These are phyloP conservation scores for Drosophila borealis DNA, from an alignment of 2,888 invertebrate species.

Conservation along the genomic window DNA sequence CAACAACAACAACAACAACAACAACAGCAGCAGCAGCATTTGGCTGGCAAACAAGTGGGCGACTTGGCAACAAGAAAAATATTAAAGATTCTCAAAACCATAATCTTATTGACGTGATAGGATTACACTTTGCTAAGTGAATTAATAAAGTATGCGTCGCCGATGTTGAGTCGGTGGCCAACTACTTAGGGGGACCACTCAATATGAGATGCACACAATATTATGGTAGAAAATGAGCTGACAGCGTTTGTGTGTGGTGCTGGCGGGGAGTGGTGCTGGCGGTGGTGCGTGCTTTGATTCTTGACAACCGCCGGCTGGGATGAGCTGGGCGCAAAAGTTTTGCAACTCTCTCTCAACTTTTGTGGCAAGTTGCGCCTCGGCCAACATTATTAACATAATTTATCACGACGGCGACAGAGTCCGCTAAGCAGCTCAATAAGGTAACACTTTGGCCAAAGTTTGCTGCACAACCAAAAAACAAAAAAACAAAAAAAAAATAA, in stretches of 20 bases:
- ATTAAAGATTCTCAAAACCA: constrained; percentile 81
- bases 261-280: constrained; percentile 1
- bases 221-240: constrained; percentile 64
- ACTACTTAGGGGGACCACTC: constrained; percentile 78
- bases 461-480: constrained; percentile 7
- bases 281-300: constrained; percentile 67
- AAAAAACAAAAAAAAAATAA: neutral
- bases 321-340: constrained; percentile 63
- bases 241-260: constrained; percentile 4
- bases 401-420: constrained; percentile 72
- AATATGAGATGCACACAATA: constrained; percentile 76
- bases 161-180: constrained; percentile 51
- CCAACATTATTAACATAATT: constrained; percentile 79
- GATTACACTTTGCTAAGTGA: constrained; percentile 82
- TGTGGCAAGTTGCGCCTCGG: constrained; percentile 53
- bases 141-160: constrained; percentile 76
- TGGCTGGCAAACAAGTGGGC: constrained; percentile 5
- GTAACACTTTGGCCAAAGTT: constrained; percentile 73
- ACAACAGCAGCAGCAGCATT: neutral
- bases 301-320: constrained; percentile 63
- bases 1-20: constrained; percentile 14
- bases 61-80: constrained; percentile 59
- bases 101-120: constrained; percentile 81
- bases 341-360: constrained; percentile 58
- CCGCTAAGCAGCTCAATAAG: constrained; percentile 70